These are phyloP conservation scores for Palythoa caribaeorum DNA, from an alignment of 92 coral and sea anemone genomes.

Conservation along the genomic window DNA sequence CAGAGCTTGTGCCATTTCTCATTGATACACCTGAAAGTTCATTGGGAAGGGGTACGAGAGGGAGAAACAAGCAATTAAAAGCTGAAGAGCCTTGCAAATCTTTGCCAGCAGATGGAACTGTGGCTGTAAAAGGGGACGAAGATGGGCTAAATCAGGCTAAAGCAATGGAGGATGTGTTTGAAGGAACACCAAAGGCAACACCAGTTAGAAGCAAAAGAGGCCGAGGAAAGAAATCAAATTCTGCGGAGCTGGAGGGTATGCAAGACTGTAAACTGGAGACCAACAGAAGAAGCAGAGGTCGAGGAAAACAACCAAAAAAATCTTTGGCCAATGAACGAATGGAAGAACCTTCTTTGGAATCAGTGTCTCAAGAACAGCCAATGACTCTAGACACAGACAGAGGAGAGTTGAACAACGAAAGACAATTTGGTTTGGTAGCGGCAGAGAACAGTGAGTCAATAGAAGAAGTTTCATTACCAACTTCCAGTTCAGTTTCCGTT, in stretches of 20 bases:
- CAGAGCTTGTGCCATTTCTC: background rate
- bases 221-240: background rate
- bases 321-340: background rate
- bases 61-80: background rate
- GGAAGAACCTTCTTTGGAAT: conserved; percentile 10
- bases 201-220: background rate
- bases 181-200: background rate
- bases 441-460: background rate
- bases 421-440: background rate
- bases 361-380: background rate
- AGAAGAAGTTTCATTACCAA: conserved; percentile 4
- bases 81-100: background rate
- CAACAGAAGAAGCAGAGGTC: background rate
- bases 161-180: background rate
- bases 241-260: background rate
- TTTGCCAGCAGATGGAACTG: conserved; percentile 5
- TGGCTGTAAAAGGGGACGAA: background rate
- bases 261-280: background rate
- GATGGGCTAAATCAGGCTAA: background rate
- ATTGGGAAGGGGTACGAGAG: background rate
- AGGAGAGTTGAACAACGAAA: background rate
- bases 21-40: background rate
- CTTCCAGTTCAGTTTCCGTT: conserved; percentile 27
- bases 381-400: background rate
- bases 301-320: background rate